A percentile compares a stretch with the other conserved stretches of the same genome.
These are phyloP conservation scores for Gephyroberyx darwinii DNA, from an alignment of 2,797 vertebrate species.

Conservation along the genomic window DNA sequence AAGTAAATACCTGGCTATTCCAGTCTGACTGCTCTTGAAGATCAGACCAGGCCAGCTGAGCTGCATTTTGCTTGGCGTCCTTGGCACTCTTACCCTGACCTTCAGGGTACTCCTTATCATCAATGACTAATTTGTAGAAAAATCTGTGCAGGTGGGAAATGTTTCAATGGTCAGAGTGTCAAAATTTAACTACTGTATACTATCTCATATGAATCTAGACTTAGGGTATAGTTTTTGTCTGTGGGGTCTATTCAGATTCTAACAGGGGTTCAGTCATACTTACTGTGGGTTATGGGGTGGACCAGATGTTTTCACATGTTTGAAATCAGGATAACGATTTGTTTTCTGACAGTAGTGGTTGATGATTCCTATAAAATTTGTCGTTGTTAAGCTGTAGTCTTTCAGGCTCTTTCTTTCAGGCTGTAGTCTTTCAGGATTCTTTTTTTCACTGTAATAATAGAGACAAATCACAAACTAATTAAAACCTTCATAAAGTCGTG, in stretches of 20 bases:
- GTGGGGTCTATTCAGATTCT: not conserved
- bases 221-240: not conserved
- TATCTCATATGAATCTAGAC: not conserved
- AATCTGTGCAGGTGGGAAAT: constrained; percentile 67
- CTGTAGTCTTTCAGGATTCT: constrained; percentile 12
- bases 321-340: not conserved
- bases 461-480: not conserved
- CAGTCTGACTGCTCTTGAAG: constrained; percentile 55
- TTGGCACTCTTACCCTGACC: constrained; percentile 68
- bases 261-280: constrained; percentile 46
- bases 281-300: constrained; percentile 72
- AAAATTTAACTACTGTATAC: not conserved
- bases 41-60: constrained; percentile 62
- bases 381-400: constrained; percentile 6
- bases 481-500: not conserved
- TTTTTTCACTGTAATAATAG: constrained; percentile 39
- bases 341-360: constrained; percentile 72
- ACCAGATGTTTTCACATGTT: constrained; percentile 52
- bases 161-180: not conserved
- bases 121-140: constrained; percentile 65
- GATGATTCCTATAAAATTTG: constrained; percentile 70
- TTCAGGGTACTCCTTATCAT: constrained; percentile 61
- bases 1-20: constrained; percentile 60
- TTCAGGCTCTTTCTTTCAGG: constrained; percentile 1
- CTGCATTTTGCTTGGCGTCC: constrained; percentile 78